Evolutionary conservation across 2,888 invertebrate genomes (phyloP).

Genomic region (Bhutanitis thaidina): DNA sequence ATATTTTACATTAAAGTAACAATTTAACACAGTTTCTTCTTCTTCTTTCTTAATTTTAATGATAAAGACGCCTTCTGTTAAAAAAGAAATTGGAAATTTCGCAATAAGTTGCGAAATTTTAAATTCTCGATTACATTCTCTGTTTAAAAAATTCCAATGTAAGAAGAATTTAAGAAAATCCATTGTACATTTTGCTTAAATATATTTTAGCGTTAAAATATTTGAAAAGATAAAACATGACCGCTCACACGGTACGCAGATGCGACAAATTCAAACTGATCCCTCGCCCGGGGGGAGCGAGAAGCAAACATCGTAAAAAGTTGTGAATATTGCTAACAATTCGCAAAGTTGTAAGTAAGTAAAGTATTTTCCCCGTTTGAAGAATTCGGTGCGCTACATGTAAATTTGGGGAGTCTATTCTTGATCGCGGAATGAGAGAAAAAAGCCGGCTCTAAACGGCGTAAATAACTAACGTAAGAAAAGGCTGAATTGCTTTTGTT

Average conservation of each 20-base stretch:
- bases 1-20: too few species aligned
- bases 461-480: constrained; percentile 31
- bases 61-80: too few species aligned
- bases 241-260: constrained; percentile 56
- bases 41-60: too few species aligned
- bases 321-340: constrained; percentile 58
- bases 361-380: constrained; percentile 46
- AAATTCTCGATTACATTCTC: too few species aligned
- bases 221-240: constrained; percentile 46
- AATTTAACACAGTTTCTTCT: too few species aligned
- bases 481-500: constrained; percentile 24
- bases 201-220: constrained; percentile 23
- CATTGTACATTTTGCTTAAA: constrained; percentile 18
- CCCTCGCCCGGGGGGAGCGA: constrained; percentile 41
- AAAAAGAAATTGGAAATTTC: too few species aligned
- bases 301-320: constrained; percentile 64
- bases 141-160: not conserved
- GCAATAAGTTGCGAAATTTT: too few species aligned
- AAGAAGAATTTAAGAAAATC: constrained; percentile 9
- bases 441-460: constrained; percentile 20
- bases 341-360: constrained; percentile 53
- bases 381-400: constrained; percentile 37
- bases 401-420: constrained; percentile 33
- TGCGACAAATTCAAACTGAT: constrained; percentile 55
- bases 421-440: constrained; percentile 25